phyloP scores from a whole-genome alignment of 2,888 invertebrate species.

The Amaurobius ferox region DNA sequence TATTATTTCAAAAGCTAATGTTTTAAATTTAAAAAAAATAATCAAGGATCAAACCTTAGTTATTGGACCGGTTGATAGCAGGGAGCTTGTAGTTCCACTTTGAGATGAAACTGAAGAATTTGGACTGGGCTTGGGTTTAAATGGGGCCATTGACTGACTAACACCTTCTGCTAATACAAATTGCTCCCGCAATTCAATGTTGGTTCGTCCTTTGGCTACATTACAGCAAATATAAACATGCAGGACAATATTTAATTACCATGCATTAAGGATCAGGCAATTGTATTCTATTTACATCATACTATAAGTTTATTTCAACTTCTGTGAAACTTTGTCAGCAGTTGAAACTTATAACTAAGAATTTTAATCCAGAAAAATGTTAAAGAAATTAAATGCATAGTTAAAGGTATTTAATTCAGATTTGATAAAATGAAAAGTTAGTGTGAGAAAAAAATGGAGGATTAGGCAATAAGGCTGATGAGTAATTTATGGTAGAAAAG shows the following conservation, averaged over 20 bases:
- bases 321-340: too few species aligned
- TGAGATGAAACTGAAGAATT: constrained; percentile 76
- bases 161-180: constrained; percentile 99
- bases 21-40: constrained; percentile 8
- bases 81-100: constrained; percentile 81
- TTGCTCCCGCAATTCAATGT: constrained; percentile 99
- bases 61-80: constrained; percentile 88
- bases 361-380: too few species aligned
- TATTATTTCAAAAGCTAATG: too few species aligned
- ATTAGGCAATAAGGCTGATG: too few species aligned
- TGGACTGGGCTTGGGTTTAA: constrained; percentile 90
- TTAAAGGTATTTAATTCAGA: too few species aligned
- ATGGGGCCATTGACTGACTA: constrained; percentile 98
- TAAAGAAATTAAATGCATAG: too few species aligned
- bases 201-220: constrained; percentile 98
- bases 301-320: too few species aligned
- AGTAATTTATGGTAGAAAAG: background rate
- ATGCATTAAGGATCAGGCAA: constrained; percentile 30
- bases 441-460: too few species aligned
- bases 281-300: too few species aligned
- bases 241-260: constrained; percentile 45
- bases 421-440: too few species aligned
- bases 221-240: constrained; percentile 66
- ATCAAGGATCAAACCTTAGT: constrained; percentile 86
- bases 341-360: too few species aligned